Evolutionary conservation across 2,888 invertebrate genomes (phyloP), one percentile per base, ranked within the genome.

Genomic region (Drosophila barbarae): DNA sequence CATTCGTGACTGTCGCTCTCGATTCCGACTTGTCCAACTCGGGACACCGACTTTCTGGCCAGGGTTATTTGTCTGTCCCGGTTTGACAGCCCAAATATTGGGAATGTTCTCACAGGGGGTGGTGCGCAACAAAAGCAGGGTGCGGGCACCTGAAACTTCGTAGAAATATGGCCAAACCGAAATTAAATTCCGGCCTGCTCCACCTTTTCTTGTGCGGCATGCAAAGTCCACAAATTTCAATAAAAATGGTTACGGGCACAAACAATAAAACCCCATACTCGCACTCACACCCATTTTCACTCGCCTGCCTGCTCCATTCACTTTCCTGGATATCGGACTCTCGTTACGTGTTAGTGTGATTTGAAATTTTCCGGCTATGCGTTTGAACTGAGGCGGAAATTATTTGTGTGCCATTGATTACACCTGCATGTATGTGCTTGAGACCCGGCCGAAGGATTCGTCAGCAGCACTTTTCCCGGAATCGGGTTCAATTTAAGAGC

Each of bases 21-120:
- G 55, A 34, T 35, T 15, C 55, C 42, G 49, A 35, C 38, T 47
- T 65, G 18, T 35, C 42, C 36, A 56, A 41, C 47, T 44, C 28
- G 50, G 50, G 51, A 53, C 42, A 26, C 53, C 65, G 79, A 61
- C 49, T 26, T 39, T 38, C 38, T 26, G 28, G 34, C 12, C n/a
- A 13, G 51, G 35, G 28, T 35, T 58, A 21, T 28, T 57, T 55
- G 57, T 26, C 23, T 49, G 49, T 15, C 32, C 56, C 23, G 26
- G 26, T 69, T 71, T 74, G 74, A 74, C 79, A 80, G 69, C 61
- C 28, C 51, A 84, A 72, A 76, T 84, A 81, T 81, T 69, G 70
- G 70, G 71, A 71, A 63, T 63, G 58, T 49, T 46, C 53, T 30
- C 60, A 42, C 32, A 34, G 46, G 10, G 23, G n/a, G 28, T 10